These are phyloP conservation scores for Numenius phaeopus DNA, from an alignment of 2,797 vertebrate species.

Conservation along the genomic window DNA sequence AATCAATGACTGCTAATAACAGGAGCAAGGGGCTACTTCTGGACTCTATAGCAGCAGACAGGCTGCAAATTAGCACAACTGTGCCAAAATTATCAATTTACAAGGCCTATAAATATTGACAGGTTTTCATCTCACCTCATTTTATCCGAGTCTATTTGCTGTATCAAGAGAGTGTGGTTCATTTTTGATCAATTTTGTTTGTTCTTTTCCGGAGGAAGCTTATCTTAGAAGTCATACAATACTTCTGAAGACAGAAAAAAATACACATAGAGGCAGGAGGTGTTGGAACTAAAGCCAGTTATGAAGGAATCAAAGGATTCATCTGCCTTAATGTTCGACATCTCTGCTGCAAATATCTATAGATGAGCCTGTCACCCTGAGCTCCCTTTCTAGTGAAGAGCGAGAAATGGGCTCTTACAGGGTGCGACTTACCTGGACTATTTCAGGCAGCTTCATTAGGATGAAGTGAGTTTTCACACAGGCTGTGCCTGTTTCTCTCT, in stretches of 20 bases:
- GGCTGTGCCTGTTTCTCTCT: not conserved
- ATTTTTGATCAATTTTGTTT: constrained; percentile 49
- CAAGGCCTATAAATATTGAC: constrained; percentile 2
- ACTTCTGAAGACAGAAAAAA: constrained; percentile 19
- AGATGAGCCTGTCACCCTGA: not conserved
- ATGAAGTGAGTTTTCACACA: not conserved
- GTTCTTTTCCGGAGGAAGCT: constrained; percentile 15
- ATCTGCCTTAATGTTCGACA: constrained; percentile 10
- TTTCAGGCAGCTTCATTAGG: not conserved
- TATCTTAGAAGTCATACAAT: not conserved
- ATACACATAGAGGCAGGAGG: not conserved
- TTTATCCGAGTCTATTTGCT: not conserved
- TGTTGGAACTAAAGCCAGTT: not conserved
- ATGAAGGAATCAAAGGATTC: constrained; percentile 39
- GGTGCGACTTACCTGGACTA: not conserved
- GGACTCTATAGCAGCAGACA: not conserved
- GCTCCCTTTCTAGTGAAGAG: not conserved
- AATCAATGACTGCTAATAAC: not conserved
- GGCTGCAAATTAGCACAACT: not conserved
- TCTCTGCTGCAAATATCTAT: not conserved
- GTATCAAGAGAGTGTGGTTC: not conserved
- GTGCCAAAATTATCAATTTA: not conserved
- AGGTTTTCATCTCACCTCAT: constrained; percentile 1
- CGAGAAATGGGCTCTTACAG: not conserved
- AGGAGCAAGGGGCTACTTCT: not conserved